Conservation (phyloP, 2,113 vertebrate species). For the Lethenteron camtschaticum region DNA sequence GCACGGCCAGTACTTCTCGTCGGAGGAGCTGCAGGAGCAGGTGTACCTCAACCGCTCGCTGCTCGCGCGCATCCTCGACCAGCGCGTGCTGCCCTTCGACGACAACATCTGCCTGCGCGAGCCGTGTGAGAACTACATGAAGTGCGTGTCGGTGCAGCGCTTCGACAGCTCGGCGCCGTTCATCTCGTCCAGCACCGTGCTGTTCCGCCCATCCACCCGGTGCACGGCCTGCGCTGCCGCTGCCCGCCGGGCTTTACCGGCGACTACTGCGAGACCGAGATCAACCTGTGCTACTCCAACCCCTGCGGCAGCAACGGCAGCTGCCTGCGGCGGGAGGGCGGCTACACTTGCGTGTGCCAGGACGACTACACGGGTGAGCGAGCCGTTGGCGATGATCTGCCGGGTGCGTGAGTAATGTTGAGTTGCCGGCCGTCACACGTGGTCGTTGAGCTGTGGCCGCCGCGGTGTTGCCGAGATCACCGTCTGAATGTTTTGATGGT, state of each 20-base stretch:
- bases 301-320: slow-evolving; percentile 70
- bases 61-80: slow-evolving; percentile 56
- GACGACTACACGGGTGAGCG: slow-evolving; percentile 68
- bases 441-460: background rate
- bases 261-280: slow-evolving; percentile 87
- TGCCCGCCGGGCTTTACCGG: slow-evolving; percentile 84
- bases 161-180: slow-evolving; percentile 92
- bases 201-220: slow-evolving; percentile 90
- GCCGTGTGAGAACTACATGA: slow-evolving; percentile 99
- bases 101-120: slow-evolving; percentile 93
- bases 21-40: slow-evolving; percentile 87
- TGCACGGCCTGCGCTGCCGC: slow-evolving; percentile 71
- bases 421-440: background rate
- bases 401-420: background rate
- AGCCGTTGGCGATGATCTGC: background rate
- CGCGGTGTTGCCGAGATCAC: background rate
- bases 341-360: slow-evolving; percentile 68
- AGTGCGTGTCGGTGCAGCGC: slow-evolving; percentile 84
- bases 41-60: slow-evolving; percentile 75
- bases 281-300: slow-evolving; percentile 95
- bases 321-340: slow-evolving; percentile 62
- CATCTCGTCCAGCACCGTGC: slow-evolving; percentile 61
- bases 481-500: background rate
- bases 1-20: slow-evolving; percentile 39
- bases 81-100: slow-evolving; percentile 84